Evolutionary conservation across 1,140 invertebrate species (phyloP), one percentile per base, ranked within the genome.

Genomic region (Pseudomyrmex cubaensis): DNA sequence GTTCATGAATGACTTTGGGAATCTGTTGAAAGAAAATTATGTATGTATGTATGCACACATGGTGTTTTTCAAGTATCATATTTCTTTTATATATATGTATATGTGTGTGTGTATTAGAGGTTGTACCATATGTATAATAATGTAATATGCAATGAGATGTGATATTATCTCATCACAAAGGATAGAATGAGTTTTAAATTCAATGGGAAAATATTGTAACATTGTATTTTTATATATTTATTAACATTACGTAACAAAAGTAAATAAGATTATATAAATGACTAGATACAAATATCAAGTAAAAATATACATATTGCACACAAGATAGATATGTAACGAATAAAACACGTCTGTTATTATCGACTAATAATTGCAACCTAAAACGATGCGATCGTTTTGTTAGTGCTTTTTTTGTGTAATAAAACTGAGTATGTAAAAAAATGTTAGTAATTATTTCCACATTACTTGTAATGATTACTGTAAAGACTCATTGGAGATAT

Each of bases 201-300:
- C 9, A 1, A 69, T 52, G 3, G 15, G 52, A 69, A 78, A 52
- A 22, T 78, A 35, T 35, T 35, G 85, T 90, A 93, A 92, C 92
- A 74, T 92, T 92, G 90, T 93, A 93, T 92, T 35, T 35, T 84
- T 82, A 92, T 90, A 91, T 92, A 91, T 93, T 94, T 93, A 94
- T 94, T 92, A 94, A 94, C 92, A 93, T 93, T 93, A 94, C 91
- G 5, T 35, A 35, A 94, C 93, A 92, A 94, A 93, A 93, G 91
- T 93, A 94, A 94, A 92, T 93, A 92, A 92, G 93, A 93, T 93
- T 92, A 94, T 94, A 92, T 92, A 94, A 93, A 94, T 94, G 93
- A 94, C 93, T 94, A 94, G 93, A 94, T 94, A 93, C 89, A 94
- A 94, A 93, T 93, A 93, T 94, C 93, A 92, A 92, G 90, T 93